These are phyloP conservation scores for Heliconius nattereri DNA, from an alignment of 1,140 invertebrate species.

Conservation along the genomic window DNA sequence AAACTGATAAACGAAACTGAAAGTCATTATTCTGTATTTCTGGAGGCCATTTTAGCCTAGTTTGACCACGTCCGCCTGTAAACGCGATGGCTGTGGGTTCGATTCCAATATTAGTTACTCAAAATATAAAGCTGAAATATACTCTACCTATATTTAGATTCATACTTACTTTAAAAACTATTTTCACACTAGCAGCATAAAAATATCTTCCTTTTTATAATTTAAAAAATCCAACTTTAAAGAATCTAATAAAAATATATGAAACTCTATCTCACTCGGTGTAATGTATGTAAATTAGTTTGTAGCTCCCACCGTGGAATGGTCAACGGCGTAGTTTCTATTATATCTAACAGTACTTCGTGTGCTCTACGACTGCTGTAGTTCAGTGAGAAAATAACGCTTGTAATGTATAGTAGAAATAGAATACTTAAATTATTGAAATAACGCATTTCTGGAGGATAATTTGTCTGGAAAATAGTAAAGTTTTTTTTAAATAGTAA, in stretches of 20 bases:
- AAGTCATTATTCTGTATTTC: too few relatives aligned
- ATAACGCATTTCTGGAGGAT: neutral
- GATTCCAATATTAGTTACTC: too few relatives aligned
- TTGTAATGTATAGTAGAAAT: neutral
- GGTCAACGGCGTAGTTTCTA: slow-evolving; percentile 13
- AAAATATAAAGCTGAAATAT: too few relatives aligned
- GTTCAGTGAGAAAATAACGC: neutral
- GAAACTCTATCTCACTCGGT: neutral
- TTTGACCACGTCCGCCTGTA: too few relatives aligned
- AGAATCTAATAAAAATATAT: slow-evolving; percentile 12
- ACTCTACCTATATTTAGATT: neutral
- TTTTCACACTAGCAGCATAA: neutral
- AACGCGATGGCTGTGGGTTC: too few relatives aligned
- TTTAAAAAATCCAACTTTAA: neutral
- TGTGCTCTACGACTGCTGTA: neutral
- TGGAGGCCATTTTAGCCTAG: too few relatives aligned
- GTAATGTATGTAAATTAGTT: slow-evolving; percentile 43
- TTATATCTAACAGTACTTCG: slow-evolving; percentile 10
- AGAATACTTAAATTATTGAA: neutral
- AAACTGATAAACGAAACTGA: too few relatives aligned
- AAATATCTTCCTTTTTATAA: neutral
- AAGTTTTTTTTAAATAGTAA: neutral
- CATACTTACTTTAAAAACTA: neutral
- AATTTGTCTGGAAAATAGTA: neutral
- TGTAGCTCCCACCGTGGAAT: slow-evolving; percentile 32